These are phyloP conservation scores for Dipodomys stephensi DNA, from an alignment of 2,113 vertebrate genomes.

Conservation along the genomic window DNA sequence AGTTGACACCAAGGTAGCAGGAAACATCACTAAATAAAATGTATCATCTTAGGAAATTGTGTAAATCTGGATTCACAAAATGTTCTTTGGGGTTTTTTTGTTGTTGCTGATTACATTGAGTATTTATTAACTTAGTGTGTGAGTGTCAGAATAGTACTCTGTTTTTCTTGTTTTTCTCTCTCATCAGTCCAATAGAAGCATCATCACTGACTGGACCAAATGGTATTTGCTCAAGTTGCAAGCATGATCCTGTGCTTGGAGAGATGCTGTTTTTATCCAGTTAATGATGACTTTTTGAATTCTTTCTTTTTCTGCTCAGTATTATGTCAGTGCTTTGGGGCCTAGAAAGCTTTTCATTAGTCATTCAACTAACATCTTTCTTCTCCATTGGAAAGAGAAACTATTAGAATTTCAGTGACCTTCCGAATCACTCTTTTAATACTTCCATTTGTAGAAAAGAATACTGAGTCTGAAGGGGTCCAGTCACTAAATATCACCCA, in stretches of 20 bases:
- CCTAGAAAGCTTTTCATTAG: slow-evolving; percentile 13
- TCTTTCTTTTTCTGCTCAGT: not conserved
- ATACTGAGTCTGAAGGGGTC: not conserved
- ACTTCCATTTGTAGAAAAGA: not conserved
- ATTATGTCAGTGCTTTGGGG: not conserved
- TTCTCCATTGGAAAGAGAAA: slow-evolving; percentile 34
- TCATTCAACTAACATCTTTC: slow-evolving; percentile 13
- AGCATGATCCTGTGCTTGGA: not conserved
- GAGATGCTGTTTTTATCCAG: not conserved
- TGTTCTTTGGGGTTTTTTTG: not conserved
- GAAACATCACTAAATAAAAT: slow-evolving; percentile 35
- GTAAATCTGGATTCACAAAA: slow-evolving; percentile 53
- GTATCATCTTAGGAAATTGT: slow-evolving; percentile 7
- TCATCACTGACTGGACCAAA: not conserved
- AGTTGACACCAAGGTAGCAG: slow-evolving; percentile 18
- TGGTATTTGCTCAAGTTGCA: not conserved
- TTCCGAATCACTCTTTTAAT: not conserved
- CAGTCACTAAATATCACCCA: slow-evolving; percentile 20
- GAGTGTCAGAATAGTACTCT: not conserved
- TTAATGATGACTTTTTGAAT: not conserved
- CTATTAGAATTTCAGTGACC: slow-evolving; percentile 6
- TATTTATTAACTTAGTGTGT: too few relatives aligned
- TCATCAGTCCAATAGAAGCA: not conserved
- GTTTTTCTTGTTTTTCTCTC: not conserved
- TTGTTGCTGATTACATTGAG: too few relatives aligned